These are phyloP conservation scores for Sinocyclocheilus anophthalmus DNA, from an alignment of 2,113 vertebrate genomes.

Conservation along the genomic window DNA sequence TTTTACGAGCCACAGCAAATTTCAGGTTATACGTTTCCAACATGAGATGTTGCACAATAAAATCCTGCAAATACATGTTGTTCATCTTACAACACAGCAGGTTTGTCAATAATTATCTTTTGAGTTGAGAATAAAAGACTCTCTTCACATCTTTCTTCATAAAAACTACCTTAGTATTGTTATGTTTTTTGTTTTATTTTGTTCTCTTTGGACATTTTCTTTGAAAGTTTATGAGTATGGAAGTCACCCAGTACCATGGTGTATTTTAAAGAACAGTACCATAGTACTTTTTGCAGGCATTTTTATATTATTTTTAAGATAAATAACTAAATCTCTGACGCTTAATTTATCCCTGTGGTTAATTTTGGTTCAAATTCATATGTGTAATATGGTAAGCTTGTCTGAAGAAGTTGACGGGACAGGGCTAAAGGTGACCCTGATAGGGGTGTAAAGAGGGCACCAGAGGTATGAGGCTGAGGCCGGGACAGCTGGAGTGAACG, in stretches of 20 bases:
- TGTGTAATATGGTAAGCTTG: constrained; percentile 46
- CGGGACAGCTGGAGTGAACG: constrained; percentile 50
- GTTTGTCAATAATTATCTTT: neutral
- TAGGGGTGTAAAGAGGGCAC: constrained; percentile 21
- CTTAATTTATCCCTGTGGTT: neutral
- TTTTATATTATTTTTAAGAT: neutral
- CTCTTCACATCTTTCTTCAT: neutral
- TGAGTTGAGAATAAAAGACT: neutral
- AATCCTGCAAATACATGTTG: constrained; percentile 1
- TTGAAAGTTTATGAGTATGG: neutral
- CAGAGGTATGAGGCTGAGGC: constrained; percentile 38
- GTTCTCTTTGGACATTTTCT: neutral
- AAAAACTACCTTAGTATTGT: neutral
- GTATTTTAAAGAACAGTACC: neutral
- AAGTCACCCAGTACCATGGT: neutral
- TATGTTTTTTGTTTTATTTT: neutral
- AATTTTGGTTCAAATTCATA: neutral
- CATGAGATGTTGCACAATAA: constrained; percentile 43
- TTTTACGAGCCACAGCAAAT: constrained; percentile 36
- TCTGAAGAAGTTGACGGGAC: constrained; percentile 15
- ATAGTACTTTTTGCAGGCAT: neutral
- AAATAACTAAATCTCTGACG: neutral
- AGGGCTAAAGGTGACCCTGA: neutral
- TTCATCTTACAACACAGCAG: neutral
- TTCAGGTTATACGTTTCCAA: constrained; percentile 54